Conservation (phyloP, 2,888 invertebrate species). For the Helobdella robusta region DNA sequence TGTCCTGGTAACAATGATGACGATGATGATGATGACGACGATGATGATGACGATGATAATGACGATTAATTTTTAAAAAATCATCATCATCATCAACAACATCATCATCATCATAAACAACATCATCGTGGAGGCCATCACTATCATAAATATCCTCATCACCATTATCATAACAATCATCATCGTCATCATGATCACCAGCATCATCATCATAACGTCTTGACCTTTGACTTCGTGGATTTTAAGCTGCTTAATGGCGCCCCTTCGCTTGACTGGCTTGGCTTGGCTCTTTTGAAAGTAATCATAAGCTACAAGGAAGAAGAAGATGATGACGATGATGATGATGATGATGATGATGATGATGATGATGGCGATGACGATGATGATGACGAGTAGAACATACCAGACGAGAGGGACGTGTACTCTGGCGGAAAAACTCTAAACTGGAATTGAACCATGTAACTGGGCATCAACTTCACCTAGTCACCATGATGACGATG, state of each 20-base stretch:
- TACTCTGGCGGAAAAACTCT: too few relatives aligned
- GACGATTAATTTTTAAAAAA: too few relatives aligned
- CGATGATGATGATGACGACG: constrained; percentile 27
- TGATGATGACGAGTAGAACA: constrained; percentile 14
- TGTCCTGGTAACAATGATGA: constrained; percentile 52
- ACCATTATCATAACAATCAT: too few relatives aligned
- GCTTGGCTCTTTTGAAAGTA: neutral
- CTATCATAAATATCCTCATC: too few relatives aligned
- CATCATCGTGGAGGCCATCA: too few relatives aligned
- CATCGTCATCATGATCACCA: too few relatives aligned
- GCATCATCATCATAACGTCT: neutral
- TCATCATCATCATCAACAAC: too few relatives aligned
- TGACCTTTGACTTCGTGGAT: constrained; percentile 80
- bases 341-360: constrained; percentile 27
- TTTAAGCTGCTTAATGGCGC: constrained; percentile 89
- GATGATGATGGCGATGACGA: constrained; percentile 24
- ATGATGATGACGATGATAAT: constrained; percentile 24
- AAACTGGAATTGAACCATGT: too few relatives aligned
- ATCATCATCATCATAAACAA: too few relatives aligned
- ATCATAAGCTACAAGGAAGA: constrained; percentile 1
- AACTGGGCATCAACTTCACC: too few relatives aligned
- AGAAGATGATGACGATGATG: constrained; percentile 18
- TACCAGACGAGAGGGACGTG: neutral
- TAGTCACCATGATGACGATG: constrained; percentile 18
- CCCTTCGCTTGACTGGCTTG: constrained; percentile 61